Evolutionary conservation across 1,140 invertebrate genomes (phyloP), one percentile per base, ranked within the genome.

Genomic region (Anastrepha ludens): DNA sequence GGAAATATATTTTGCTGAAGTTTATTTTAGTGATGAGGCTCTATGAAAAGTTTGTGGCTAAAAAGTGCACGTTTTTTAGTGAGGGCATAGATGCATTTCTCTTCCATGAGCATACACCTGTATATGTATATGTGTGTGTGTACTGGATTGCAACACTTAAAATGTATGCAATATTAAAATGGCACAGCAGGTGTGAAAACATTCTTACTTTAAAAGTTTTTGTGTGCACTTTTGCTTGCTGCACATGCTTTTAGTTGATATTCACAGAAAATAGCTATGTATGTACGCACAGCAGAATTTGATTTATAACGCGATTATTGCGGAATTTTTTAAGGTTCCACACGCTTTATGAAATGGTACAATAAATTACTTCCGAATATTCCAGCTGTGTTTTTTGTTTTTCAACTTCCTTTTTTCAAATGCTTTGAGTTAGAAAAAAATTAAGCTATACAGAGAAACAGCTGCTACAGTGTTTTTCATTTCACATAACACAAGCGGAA

Each of bases 161-260:
- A 81, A 81, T 81, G 50, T 55, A 81, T 81, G 74, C 74, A 55
- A 81, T 81, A 81, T 81, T 81, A 81, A 81, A 81, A 81, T 58
- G 74, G 74, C n/a, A 20, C n/a, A 58, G 74, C 74, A 81, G 74
- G 74, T 81, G 74, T 81, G 74, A 81, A 81, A 81, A 3, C n/a
- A 47, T 81, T 81, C n/a, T 20, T 55, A 81, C 44, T 29, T 81
- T 15, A 50, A n/a, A 1, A 5, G 29, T 86, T 86, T 62, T 65
- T 60, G 15, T 67, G 17, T 62, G 60, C 60, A 67, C 47, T 58
- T 81, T n/a, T n/a, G 55, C 20, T 81, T 74, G 20, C 8, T 74
- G 44, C 70, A 50, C 17, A 47, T 50, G 70, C 70, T 47, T 17
- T 47, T 17, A 8, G 39, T 74, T n/a, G 15, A 20, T 44, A 2